Evolutionary conservation across 2,888 invertebrate genomes (phyloP), one percentile per base, ranked within the genome.

Genomic region (Gymnoscelis rufifasciata): DNA sequence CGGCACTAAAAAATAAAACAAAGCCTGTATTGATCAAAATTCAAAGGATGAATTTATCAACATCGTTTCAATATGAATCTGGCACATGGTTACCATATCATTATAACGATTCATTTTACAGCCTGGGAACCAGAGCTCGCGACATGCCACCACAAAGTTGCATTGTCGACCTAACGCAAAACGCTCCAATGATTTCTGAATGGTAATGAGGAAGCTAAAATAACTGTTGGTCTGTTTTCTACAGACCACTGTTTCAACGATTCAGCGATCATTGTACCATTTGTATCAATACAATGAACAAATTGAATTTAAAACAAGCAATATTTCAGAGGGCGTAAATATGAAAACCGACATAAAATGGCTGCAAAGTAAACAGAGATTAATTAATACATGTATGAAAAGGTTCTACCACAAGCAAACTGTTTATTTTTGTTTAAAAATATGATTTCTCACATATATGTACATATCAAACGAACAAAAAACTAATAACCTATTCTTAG

Each of bases 401-500:
- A 33, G 4, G 8, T 13, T 8, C 7, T 7, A 29, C 7, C n/a
- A 13, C 4, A 1, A 31, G n/a, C n/a, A 10, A 15, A 15, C 14
- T 15, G 15, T 14, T 14, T 13, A 31, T 31, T n/a, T 33, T 14
- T 14, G 7, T 33, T 6, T 15, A 13, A 14, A 15, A 13, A 7
- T 31, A 10, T 33, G n/a, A 23, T 35, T 56, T 63, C 54, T 62
- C 67, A 70, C 69, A 66, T 65, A 67, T n/a, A n/a, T n/a, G n/a
- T n/a, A n/a, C n/a, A n/a, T n/a, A 64, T 61, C 70, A 68, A 66
- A 75, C 67, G 71, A 66, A 69, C 71, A 70, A 74, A 65, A 61
- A 73, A 56, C 73, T 78, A 73, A 78, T 81, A 78, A 77, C 66
- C 80, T 78, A 75, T 83, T 82, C 82, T 75, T 68, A 71, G 78